These are phyloP conservation scores for Philaethria dido DNA, from an alignment of 2,888 invertebrate genomes.

Conservation along the genomic window DNA sequence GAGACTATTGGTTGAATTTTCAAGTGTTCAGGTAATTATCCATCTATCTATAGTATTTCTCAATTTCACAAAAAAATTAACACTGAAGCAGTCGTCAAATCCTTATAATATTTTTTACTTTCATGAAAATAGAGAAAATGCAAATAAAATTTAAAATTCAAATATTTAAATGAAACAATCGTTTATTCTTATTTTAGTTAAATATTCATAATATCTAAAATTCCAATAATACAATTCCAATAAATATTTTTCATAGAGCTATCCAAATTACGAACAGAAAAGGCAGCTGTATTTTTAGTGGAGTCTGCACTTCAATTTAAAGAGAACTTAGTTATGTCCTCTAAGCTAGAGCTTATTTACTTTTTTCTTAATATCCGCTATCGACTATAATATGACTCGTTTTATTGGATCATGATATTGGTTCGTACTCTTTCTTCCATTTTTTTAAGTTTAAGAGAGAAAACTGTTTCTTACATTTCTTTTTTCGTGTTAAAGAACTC, in stretches of 20 bases:
- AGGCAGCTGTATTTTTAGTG: not conserved
- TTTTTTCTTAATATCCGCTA: slow-evolving; percentile 15
- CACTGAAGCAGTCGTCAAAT: not conserved
- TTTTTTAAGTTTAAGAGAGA: not conserved
- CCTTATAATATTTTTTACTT: too few species aligned
- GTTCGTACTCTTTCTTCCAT: not conserved
- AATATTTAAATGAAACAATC: too few species aligned
- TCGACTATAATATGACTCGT: slow-evolving; percentile 4
- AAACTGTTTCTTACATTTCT: too few species aligned
- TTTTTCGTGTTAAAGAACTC: too few species aligned
- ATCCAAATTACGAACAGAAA: not conserved
- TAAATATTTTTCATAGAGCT: not conserved
- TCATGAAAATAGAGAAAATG: too few species aligned
- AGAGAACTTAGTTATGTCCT: slow-evolving; percentile 5
- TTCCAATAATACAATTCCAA: not conserved
- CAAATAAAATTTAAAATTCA: too few species aligned
- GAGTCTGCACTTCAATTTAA: not conserved
- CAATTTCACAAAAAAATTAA: not conserved
- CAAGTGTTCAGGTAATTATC: too few species aligned
- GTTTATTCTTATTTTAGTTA: too few species aligned
- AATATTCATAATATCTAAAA: not conserved
- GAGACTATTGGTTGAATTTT: not conserved
- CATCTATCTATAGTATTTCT: too few species aligned
- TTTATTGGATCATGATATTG: not conserved
- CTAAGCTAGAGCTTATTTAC: not conserved